Evolutionary conservation across 2,797 vertebrate species (phyloP).

Genomic region (Sebastes wilsoni): DNA sequence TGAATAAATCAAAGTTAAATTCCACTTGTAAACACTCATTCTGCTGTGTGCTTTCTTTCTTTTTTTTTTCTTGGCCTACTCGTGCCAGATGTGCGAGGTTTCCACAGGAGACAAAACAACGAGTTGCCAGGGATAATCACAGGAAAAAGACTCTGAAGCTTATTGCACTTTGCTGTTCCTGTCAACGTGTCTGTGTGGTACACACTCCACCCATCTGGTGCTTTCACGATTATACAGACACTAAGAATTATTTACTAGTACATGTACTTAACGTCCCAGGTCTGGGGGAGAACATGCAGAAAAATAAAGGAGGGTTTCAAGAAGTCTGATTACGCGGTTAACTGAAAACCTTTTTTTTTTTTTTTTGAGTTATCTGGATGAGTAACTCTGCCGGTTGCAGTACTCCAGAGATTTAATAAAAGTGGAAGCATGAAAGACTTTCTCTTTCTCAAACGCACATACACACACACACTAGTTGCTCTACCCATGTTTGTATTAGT

Average conservation of each 20-base stretch:
- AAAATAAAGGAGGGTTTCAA: conserved; percentile 27
- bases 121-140: conserved; percentile 4
- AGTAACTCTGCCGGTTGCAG: conserved; percentile 30
- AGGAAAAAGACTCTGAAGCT: neutral
- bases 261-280: conserved; percentile 6
- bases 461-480: conserved; percentile 29
- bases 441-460: neutral
- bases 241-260: conserved; percentile 14
- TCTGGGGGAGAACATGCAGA: conserved; percentile 23
- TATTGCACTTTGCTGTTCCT: conserved; percentile 3
- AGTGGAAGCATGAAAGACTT: conserved; percentile 4
- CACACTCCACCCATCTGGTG: conserved; percentile 22
- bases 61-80: neutral
- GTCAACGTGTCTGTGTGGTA: conserved; percentile 3
- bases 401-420: conserved; percentile 25
- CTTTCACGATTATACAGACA: conserved; percentile 12
- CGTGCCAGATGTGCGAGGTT: conserved; percentile 17
- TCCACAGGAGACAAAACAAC: conserved; percentile 1
- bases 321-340: conserved; percentile 19
- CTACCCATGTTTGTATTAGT: conserved; percentile 26
- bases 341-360: conserved; percentile 13
- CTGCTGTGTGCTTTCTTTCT: neutral
- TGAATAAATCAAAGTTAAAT: neutral
- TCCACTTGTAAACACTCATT: neutral
- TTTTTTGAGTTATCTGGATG: conserved; percentile 11